phyloP scores from a whole-genome alignment of 2,797 vertebrate genomes.

The Furcifer pardalis region DNA sequence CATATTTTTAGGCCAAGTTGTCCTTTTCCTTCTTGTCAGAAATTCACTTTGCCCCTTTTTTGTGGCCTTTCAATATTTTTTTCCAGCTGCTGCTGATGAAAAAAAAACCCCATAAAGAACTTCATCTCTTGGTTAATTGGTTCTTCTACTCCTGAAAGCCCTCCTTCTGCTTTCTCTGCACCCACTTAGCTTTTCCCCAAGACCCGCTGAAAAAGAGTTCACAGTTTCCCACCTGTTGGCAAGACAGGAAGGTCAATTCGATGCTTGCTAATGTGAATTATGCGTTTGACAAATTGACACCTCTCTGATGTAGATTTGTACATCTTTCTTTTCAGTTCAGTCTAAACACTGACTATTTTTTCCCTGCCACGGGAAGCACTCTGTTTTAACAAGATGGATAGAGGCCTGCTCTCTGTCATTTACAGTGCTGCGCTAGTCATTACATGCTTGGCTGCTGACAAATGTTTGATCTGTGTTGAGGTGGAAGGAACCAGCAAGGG shows the following conservation, averaged over 20 bases:
- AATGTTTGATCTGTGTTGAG: constrained; percentile 24
- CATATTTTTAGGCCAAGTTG: background rate
- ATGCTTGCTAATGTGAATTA: constrained; percentile 28
- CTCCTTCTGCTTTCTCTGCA: background rate
- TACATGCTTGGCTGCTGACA: constrained; percentile 32
- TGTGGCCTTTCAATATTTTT: background rate
- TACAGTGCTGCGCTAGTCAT: constrained; percentile 1
- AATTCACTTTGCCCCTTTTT: background rate
- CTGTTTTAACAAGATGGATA: background rate
- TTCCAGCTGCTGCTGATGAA: background rate
- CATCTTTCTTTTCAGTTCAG: constrained; percentile 22
- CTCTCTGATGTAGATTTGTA: constrained; percentile 17
- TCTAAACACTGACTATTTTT: background rate
- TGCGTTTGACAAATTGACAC: constrained; percentile 16
- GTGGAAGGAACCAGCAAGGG: background rate
- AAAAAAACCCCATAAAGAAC: background rate
- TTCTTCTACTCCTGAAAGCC: constrained; percentile 1
- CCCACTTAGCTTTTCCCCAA: constrained; percentile 1
- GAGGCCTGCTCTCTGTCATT: constrained; percentile 31
- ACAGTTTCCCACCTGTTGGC: background rate
- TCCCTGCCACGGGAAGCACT: background rate
- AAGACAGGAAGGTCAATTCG: background rate
- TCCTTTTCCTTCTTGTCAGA: background rate
- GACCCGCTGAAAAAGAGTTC: background rate
- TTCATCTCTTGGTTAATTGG: constrained; percentile 4